Conservation (phyloP, 2,888 invertebrate species). For the Ormyrus nitidulus region DNA sequence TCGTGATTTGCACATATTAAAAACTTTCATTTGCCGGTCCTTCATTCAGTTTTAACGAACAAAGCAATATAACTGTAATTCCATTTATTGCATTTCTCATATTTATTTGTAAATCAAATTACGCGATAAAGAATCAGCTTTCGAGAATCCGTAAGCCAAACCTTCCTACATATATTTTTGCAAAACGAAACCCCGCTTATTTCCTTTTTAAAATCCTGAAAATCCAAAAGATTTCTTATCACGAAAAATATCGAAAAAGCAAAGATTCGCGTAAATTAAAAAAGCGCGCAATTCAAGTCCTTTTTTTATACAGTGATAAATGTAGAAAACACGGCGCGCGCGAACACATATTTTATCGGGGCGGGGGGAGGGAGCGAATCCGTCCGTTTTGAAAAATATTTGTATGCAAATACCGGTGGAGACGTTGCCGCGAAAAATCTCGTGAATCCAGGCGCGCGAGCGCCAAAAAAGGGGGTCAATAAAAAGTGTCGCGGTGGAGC, state of each 20-base stretch:
- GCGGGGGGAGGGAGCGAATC: slow-evolving; percentile 11
- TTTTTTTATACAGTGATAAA: slow-evolving; percentile 54
- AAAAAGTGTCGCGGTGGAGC: slow-evolving; percentile 11
- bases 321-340: slow-evolving; percentile 36
- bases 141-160: no score
- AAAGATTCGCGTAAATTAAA: slow-evolving; percentile 48
- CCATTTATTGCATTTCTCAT: no score
- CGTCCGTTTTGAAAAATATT: slow-evolving; percentile 55
- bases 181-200: no score
- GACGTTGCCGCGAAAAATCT: slow-evolving; percentile 43
- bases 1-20: no score
- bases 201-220: no score
- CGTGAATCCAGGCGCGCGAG: slow-evolving; percentile 8
- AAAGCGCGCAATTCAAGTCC: slow-evolving; percentile 26
- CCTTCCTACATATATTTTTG: no score
- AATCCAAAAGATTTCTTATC: no score
- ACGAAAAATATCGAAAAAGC: not conserved
- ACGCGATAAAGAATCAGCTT: no score
- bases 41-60: no score
- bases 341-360: slow-evolving; percentile 50
- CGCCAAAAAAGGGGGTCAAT: slow-evolving; percentile 22
- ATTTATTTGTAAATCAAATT: no score
- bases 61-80: no score
- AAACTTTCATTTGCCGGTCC: no score
- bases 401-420: slow-evolving; percentile 50